Evolutionary conservation across 1,140 invertebrate species (phyloP).

Genomic region (Philotrypesis tridentata): DNA sequence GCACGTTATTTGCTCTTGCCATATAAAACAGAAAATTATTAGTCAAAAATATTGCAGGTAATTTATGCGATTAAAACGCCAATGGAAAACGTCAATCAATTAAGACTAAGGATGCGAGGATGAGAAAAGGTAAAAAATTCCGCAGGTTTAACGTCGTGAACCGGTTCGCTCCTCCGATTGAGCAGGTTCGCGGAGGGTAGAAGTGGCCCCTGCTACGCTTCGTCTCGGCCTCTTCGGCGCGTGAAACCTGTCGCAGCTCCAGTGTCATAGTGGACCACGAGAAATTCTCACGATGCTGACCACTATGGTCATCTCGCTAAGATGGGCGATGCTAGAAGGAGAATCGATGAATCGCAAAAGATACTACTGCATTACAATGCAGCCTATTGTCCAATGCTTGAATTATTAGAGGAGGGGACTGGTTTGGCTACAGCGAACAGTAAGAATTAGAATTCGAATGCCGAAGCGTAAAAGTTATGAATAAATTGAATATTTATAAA

Average conservation of each 20-base stretch:
- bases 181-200: background rate
- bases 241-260: slow-evolving; percentile 33
- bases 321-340: slow-evolving; percentile 29
- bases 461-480: too few relatives aligned
- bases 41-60: too few relatives aligned
- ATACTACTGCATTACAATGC: background rate
- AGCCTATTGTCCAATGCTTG: background rate
- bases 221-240: background rate
- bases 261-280: slow-evolving; percentile 55
- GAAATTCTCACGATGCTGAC: slow-evolving; percentile 66
- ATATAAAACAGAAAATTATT: too few relatives aligned
- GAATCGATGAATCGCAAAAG: slow-evolving; percentile 43
- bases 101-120: too few relatives aligned
- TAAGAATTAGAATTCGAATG: too few relatives aligned
- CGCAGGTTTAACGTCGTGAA: background rate
- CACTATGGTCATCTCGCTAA: slow-evolving; percentile 61
- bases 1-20: too few relatives aligned
- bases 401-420: background rate
- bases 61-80: too few relatives aligned
- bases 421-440: background rate
- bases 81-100: too few relatives aligned
- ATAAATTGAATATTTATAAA: background rate
- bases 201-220: background rate
- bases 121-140: background rate
- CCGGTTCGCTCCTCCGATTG: slow-evolving; percentile 3